phyloP scores from a whole-genome alignment of 1,140 invertebrate species.

The Trichoplusia ni region DNA sequence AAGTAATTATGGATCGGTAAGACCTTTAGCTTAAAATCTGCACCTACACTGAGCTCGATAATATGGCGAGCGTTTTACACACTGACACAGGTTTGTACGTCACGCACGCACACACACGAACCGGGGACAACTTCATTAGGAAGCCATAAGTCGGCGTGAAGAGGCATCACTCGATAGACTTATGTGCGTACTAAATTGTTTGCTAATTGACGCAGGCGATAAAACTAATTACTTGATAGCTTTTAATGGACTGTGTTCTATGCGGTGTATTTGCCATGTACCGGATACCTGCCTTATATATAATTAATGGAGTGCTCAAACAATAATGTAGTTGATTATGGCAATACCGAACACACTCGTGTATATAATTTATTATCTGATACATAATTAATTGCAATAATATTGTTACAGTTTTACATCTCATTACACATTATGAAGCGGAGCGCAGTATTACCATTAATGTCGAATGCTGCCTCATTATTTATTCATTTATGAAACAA shows the following conservation, averaged over 20 bases:
- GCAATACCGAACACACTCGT: too few species aligned
- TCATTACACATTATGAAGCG: constrained; percentile 16
- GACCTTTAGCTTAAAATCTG: constrained; percentile 64
- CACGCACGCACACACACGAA: constrained; percentile 37
- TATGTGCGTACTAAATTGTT: constrained; percentile 47
- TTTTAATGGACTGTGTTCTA: background rate
- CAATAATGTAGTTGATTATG: too few species aligned
- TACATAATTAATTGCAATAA: constrained; percentile 8
- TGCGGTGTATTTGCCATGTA: background rate
- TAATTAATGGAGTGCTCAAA: background rate
- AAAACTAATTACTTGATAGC: constrained; percentile 8
- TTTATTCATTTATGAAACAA: constrained; percentile 23
- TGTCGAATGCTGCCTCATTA: constrained; percentile 11
- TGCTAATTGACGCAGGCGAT: constrained; percentile 35
- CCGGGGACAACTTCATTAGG: constrained; percentile 66
- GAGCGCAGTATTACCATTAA: constrained; percentile 11
- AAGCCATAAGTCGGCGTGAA: constrained; percentile 67
- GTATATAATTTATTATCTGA: background rate
- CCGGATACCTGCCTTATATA: background rate
- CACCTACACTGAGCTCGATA: constrained; percentile 29
- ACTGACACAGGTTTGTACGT: constrained; percentile 36
- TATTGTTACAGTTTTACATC: constrained; percentile 19
- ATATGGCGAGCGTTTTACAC: constrained; percentile 19
- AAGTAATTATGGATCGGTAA: constrained; percentile 75
- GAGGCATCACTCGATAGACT: constrained; percentile 49